These are phyloP conservation scores for Mycetomoellerius zeteki DNA, from an alignment of 1,140 invertebrate genomes.

Conservation along the genomic window DNA sequence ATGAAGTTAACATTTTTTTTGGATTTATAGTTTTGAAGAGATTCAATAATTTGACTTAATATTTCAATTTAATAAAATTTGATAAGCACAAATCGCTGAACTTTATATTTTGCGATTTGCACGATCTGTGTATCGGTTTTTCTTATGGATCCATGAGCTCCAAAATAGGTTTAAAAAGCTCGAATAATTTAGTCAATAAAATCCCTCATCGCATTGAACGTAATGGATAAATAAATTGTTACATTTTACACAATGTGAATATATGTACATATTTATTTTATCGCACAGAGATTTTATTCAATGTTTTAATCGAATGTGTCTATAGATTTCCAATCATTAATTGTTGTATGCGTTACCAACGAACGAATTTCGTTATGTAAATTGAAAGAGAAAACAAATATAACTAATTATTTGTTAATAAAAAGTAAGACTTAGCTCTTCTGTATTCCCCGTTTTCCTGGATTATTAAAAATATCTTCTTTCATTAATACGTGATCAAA, in stretches of 20 bases:
- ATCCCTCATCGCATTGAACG: constrained; percentile 40
- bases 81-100: neutral
- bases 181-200: constrained; percentile 35
- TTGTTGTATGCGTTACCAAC: constrained; percentile 38
- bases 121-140: neutral
- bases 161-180: constrained; percentile 11
- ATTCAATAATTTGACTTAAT: neutral
- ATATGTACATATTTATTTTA: constrained; percentile 51
- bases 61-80: neutral
- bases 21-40: neutral
- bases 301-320: constrained; percentile 20
- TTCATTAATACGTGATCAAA: constrained; percentile 2
- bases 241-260: constrained; percentile 30
- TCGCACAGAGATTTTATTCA: constrained; percentile 45
- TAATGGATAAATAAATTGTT: constrained; percentile 40
- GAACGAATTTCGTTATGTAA: constrained; percentile 48
- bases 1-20: neutral
- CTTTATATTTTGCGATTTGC: neutral
- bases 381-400: constrained; percentile 35
- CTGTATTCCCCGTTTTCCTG: constrained; percentile 30
- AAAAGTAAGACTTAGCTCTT: constrained; percentile 40
- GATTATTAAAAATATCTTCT: neutral
- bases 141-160: neutral
- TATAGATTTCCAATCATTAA: constrained; percentile 34
- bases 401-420: constrained; percentile 67